These are phyloP conservation scores for Drosophila pachea DNA, from an alignment of 1,140 invertebrate genomes.

Conservation along the genomic window DNA sequence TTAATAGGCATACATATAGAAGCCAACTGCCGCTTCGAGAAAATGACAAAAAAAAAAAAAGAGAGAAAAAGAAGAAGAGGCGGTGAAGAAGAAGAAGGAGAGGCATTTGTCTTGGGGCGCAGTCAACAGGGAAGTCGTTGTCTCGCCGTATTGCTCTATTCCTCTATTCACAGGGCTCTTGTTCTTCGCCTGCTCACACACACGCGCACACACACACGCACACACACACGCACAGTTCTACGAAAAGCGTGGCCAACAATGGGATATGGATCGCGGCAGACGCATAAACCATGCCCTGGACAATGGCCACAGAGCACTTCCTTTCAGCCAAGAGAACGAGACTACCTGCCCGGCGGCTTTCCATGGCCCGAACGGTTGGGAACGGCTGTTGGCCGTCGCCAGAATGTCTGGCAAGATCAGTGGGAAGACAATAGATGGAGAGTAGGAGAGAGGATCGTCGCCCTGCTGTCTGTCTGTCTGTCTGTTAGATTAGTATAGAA, in stretches of 20 bases:
- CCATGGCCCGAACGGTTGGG: slow-evolving; percentile 43
- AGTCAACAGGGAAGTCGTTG: slow-evolving; percentile 64
- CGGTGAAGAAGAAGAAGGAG: slow-evolving; percentile 27
- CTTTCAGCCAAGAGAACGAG: slow-evolving; percentile 38
- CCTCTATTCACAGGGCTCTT: slow-evolving; percentile 16
- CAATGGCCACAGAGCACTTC: slow-evolving; percentile 63
- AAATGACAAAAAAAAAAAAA: slow-evolving; percentile 29
- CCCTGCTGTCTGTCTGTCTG: slow-evolving; percentile 38
- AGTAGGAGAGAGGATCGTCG: slow-evolving; percentile 14
- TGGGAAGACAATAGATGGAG: slow-evolving; percentile 42
- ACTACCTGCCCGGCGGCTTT: slow-evolving; percentile 36
- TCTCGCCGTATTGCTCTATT: slow-evolving; percentile 40
- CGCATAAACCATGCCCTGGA: slow-evolving; percentile 68
- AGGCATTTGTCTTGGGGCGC: slow-evolving; percentile 49
- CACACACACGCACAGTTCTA: slow-evolving; percentile 61
- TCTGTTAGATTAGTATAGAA: slow-evolving; percentile 71
- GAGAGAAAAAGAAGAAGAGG: slow-evolving; percentile 24
- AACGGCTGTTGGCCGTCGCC: slow-evolving; percentile 39
- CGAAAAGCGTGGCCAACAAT: slow-evolving; percentile 75
- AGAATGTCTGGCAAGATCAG: slow-evolving; percentile 73
- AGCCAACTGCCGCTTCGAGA: slow-evolving; percentile 47
- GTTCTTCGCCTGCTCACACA: slow-evolving; percentile 42
- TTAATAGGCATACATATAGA: slow-evolving; percentile 73
- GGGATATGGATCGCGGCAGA: slow-evolving; percentile 49
- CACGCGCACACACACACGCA: slow-evolving; percentile 42